Evolutionary conservation across 2,113 vertebrate genomes (phyloP).

Genomic region (Melanerpes aurifrons): DNA sequence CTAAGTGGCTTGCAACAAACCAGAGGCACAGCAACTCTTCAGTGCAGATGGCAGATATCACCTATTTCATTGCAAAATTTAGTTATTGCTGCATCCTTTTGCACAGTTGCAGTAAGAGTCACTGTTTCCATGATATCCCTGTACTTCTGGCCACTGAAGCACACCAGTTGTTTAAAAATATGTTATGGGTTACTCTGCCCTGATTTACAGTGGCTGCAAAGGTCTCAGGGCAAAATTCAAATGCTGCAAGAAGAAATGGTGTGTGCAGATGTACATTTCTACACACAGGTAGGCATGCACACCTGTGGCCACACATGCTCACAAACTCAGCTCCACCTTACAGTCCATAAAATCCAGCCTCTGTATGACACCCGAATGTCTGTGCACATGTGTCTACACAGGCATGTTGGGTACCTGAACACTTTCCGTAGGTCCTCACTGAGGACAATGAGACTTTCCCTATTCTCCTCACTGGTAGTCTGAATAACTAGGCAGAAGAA

Average conservation of each 20-base stretch:
- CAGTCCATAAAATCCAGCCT: neutral
- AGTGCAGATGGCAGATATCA: conserved; percentile 25
- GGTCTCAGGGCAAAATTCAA: neutral
- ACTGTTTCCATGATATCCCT: neutral
- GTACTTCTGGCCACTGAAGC: neutral
- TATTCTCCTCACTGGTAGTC: neutral
- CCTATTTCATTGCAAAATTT: neutral
- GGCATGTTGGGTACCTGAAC: neutral
- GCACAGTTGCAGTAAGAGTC: neutral
- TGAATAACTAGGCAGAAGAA: neutral
- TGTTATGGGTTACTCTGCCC: neutral
- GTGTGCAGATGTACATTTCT: neutral
- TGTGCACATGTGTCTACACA: rapidly evolving
- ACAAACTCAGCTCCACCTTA: neutral
- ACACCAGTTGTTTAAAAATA: neutral
- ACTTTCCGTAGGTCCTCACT: too few species aligned
- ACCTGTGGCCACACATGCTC: neutral
- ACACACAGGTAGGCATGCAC: neutral
- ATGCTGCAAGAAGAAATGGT: neutral
- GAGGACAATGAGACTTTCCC: neutral
- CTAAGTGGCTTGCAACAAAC: conserved; percentile 10
- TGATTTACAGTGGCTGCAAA: neutral
- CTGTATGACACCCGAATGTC: neutral
- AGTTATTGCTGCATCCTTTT: conserved; percentile 9
- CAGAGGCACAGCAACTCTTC: conserved; percentile 19